Conservation (phyloP, 2,888 invertebrate species). For the Ormyrus pomaceus region DNA sequence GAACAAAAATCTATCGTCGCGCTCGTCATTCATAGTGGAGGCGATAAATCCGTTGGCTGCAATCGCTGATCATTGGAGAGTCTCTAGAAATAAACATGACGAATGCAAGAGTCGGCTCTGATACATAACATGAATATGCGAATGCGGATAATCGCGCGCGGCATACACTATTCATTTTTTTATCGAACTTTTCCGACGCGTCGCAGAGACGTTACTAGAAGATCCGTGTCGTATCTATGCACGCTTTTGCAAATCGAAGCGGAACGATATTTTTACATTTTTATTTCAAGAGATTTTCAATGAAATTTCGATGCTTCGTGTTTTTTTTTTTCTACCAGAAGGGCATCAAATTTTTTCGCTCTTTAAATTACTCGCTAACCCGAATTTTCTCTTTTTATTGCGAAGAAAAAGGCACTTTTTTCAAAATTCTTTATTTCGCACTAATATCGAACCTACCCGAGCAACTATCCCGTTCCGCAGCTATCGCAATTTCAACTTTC, state of each 20-base stretch:
- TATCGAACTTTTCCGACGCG: not conserved
- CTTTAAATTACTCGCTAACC: too few relatives aligned
- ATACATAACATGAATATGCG: constrained; percentile 1
- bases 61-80: constrained; percentile 1
- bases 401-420: not conserved
- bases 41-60: too few relatives aligned
- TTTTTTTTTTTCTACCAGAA: too few relatives aligned
- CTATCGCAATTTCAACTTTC: not conserved
- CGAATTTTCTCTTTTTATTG: too few relatives aligned
- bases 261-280: too few relatives aligned
- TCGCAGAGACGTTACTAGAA: not conserved
- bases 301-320: too few relatives aligned
- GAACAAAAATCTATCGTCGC: not conserved
- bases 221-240: not conserved
- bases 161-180: not conserved
- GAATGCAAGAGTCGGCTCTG: constrained; percentile 10
- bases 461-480: not conserved
- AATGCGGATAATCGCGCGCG: constrained; percentile 5
- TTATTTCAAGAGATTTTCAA: too few relatives aligned
- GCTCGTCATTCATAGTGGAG: not conserved
- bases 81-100: constrained; percentile 28
- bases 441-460: not conserved
- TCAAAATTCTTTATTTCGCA: not conserved
- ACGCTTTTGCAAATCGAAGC: too few relatives aligned
- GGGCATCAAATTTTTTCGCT: too few relatives aligned